Conservation (phyloP, 2,797 vertebrate species). For the Trichosurus vulpecula region DNA sequence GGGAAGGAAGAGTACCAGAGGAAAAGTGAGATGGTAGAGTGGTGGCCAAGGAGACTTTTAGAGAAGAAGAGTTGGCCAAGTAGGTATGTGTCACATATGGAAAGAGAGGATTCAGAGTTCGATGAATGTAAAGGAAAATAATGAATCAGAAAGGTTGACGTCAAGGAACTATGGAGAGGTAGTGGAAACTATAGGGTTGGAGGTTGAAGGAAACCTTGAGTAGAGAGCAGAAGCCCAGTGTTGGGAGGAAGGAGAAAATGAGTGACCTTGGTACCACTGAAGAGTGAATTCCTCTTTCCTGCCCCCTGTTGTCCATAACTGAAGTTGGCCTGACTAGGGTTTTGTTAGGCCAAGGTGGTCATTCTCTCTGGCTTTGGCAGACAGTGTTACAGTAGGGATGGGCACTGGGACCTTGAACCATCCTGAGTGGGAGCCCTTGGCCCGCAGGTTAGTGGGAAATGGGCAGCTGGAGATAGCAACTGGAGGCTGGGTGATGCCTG, state of each 20-base stretch:
- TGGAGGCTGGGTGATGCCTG: conserved; percentile 99
- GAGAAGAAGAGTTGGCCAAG: neutral
- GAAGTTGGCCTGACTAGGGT: neutral
- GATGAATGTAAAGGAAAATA: neutral
- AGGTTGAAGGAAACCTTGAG: neutral
- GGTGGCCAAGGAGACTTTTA: neutral
- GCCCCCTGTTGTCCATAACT: neutral
- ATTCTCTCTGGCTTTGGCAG: neutral
- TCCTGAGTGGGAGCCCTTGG: neutral
- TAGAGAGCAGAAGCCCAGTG: neutral
- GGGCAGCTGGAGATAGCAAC: conserved; percentile 98
- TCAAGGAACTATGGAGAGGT: neutral
- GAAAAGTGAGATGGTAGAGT: neutral
- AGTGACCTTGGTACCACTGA: neutral
- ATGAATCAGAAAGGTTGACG: neutral
- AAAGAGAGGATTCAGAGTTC: neutral
- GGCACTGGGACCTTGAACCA: neutral
- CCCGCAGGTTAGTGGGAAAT: conserved; percentile 84
- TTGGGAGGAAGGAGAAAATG: neutral
- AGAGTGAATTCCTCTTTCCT: neutral
- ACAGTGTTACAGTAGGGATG: neutral
- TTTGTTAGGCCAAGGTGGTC: neutral
- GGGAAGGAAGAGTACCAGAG: neutral
- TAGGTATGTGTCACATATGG: neutral
- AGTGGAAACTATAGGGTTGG: neutral